These are phyloP conservation scores for Sakesphorus luctuosus DNA, from an alignment of 2,113 vertebrate genomes.

Conservation along the genomic window DNA sequence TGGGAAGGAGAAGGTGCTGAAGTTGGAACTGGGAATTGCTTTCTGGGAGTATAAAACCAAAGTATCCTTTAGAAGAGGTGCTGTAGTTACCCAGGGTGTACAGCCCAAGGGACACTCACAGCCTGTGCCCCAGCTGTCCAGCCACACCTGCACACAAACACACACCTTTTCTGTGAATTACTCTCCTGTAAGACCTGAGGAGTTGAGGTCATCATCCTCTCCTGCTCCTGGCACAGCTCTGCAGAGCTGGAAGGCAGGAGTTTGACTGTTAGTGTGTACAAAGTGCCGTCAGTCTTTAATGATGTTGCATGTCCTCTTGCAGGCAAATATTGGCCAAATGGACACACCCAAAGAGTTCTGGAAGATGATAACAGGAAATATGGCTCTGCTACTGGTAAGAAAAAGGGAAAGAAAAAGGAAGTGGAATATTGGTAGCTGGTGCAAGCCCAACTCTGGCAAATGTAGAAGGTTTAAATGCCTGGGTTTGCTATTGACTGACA, in stretches of 20 bases:
- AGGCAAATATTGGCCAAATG: slow-evolving; percentile 99
- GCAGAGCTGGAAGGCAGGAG: not conserved
- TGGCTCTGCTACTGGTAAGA: slow-evolving; percentile 95
- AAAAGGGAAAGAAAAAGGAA: not conserved
- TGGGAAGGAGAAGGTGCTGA: not conserved
- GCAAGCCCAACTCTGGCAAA: not conserved
- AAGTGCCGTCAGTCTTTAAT: not conserved
- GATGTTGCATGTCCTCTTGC: not conserved
- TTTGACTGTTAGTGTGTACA: not conserved
- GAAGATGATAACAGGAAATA: slow-evolving; percentile 95
- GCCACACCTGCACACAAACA: not conserved
- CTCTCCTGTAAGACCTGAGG: not conserved
- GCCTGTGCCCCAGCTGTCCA: not conserved
- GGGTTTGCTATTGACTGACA: not conserved
- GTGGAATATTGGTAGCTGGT: not conserved
- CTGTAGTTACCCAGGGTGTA: too few species aligned
- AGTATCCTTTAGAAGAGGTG: not conserved
- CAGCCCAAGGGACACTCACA: not conserved
- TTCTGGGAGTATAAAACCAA: not conserved
- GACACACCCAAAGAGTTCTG: slow-evolving; percentile 96
- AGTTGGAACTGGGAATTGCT: not conserved
- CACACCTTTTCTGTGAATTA: fast-evolving
- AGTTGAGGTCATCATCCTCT: not conserved
- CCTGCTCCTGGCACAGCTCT: not conserved
- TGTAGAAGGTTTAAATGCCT: not conserved